Evolutionary conservation across 2,888 invertebrate species (phyloP), one percentile per base, ranked within the genome.

Genomic region (Apodemia mormo): DNA sequence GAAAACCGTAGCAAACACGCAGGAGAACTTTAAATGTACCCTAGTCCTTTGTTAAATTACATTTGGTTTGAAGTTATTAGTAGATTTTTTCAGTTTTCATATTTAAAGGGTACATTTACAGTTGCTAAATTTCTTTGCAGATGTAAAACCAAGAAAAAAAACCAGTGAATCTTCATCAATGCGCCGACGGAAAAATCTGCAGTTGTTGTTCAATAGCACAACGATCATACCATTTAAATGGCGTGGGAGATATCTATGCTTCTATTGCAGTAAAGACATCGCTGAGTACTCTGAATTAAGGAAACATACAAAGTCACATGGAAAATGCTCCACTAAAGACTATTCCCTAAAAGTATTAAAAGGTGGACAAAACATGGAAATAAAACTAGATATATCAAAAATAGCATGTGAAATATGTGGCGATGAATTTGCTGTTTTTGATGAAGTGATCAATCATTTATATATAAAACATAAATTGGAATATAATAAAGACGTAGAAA

Each of bases 161-260:
- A 87, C 86, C 75, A 85, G 86, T 74, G 88, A 90, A 80, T 87
- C 92, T 1, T 87, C 88, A 0, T 92, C 92, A 68, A 88, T 90
- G 88, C 88, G 86, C 75, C 83, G 92, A 71, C 81, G 92, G 61
- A 85, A 80, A 78, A 93, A 92, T 70, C 89, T 93, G 2, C 88
- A 90, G 79, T 84, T 88, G 52, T 49, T 93, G 54, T 92, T 93
- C 86, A 93, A 93, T 85, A 88, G 88, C 74, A 92, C 92, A 0
- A 78, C 90, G 0, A 83, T 92, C 1, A 87, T 93, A 80, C 92
- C 92, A 2, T 93, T 93, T 79, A 93, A 93, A 76, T 93, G 92
- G 91, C 83, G 92, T n/a, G 92, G 92, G 4, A 90, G 88, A 78
- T 93, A 93, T 71, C 79, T 92, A 0, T 93, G 92, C 75, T 93